Percentiles rank a stretch among this genome's conserved stretches.
Conservation (phyloP, 2,797 vertebrate species). For the Ibycter americanus region DNA sequence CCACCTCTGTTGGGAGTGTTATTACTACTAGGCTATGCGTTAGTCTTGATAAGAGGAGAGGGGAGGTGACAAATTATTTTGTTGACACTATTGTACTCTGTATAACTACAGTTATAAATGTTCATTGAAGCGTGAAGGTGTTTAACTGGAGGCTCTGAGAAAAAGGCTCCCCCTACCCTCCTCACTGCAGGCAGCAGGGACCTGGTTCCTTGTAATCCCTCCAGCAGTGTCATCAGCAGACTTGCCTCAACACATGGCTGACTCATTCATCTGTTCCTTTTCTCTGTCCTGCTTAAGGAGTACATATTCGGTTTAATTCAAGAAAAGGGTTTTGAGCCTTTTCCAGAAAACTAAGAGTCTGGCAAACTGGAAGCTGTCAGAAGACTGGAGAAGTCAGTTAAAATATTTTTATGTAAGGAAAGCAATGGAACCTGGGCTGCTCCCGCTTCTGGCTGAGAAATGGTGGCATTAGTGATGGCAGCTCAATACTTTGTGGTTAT, state of each 20-base stretch:
- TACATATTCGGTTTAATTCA: not conserved
- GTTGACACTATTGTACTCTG: not conserved
- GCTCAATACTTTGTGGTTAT: not conserved
- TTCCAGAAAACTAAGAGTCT: not conserved
- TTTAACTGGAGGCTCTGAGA: not conserved
- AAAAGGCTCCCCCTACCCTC: not conserved
- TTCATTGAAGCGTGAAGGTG: not conserved
- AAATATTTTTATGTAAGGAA: not conserved
- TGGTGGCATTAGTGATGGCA: rapidly evolving
- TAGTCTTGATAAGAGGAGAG: not conserved
- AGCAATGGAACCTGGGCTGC: not conserved
- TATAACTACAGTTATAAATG: not conserved
- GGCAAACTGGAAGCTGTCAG: not conserved
- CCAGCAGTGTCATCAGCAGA: not conserved
- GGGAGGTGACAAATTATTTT: not conserved
- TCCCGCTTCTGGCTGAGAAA: not conserved
- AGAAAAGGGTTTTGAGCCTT: not conserved
- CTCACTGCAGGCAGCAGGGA: not conserved
- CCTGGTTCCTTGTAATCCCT: not conserved
- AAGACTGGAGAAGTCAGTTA: not conserved
- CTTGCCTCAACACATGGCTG: rapidly evolving
- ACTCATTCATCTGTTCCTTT: not conserved
- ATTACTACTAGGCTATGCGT: not conserved
- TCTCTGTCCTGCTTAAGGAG: not conserved
- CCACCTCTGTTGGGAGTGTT: not conserved